phyloP scores from a whole-genome alignment of 1,140 invertebrate species.

The Steinernema khuongi region DNA sequence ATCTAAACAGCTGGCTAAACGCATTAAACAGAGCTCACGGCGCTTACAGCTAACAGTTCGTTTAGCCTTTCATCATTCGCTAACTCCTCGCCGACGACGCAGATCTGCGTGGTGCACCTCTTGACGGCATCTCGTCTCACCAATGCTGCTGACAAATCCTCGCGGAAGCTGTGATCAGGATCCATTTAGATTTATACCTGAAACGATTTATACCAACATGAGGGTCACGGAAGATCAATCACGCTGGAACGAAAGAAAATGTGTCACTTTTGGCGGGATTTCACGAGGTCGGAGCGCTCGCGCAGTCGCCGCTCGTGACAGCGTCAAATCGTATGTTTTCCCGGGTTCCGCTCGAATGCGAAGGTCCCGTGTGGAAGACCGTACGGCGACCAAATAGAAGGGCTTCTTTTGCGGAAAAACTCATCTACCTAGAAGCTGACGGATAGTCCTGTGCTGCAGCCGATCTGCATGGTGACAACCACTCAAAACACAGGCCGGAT shows the following conservation, averaged over 20 bases:
- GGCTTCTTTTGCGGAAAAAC: too few relatives aligned
- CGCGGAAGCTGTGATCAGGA: background rate
- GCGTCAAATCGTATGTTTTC: background rate
- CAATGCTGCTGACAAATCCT: background rate
- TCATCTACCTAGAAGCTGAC: too few relatives aligned
- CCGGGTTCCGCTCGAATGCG: slow-evolving; percentile 7
- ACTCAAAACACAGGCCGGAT: too few relatives aligned
- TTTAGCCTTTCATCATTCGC: background rate
- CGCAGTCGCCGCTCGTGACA: too few relatives aligned
- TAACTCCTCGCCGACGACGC: background rate
- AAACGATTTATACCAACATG: too few relatives aligned
- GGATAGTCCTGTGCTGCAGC: too few relatives aligned
- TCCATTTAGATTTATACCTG: background rate
- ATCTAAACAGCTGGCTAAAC: background rate
- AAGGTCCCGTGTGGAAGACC: background rate
- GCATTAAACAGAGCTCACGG: background rate
- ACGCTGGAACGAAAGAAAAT: too few relatives aligned
- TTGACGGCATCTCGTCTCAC: background rate
- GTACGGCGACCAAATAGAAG: background rate
- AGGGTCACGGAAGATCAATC: too few relatives aligned
- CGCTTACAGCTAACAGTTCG: slow-evolving; percentile 11
- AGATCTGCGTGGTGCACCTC: background rate
- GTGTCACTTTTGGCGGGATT: too few relatives aligned
- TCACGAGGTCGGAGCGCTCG: background rate
- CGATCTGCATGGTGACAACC: too few relatives aligned